These are phyloP conservation scores for Lipophrys pholis DNA, from an alignment of 2,113 vertebrate genomes.

Conservation along the genomic window DNA sequence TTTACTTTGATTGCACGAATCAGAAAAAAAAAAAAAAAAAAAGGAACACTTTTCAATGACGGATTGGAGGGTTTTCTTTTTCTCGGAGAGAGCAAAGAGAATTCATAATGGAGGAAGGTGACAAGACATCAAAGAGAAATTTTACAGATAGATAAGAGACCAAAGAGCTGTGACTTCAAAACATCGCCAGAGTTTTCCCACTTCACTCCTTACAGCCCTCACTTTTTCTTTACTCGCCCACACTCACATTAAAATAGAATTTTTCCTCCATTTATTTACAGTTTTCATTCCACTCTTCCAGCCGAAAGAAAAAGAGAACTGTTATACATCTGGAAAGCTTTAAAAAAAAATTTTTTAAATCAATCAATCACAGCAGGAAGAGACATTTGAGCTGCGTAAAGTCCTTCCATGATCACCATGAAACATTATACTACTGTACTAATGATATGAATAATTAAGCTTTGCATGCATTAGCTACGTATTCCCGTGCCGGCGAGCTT, in stretches of 20 bases:
- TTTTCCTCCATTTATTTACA: slow-evolving; percentile 39
- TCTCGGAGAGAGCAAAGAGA: slow-evolving; percentile 77
- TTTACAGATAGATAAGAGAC: slow-evolving; percentile 78
- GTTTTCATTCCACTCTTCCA: slow-evolving; percentile 19
- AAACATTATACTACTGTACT: neutral
- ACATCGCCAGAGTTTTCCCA: slow-evolving; percentile 58
- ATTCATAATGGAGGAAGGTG: slow-evolving; percentile 77
- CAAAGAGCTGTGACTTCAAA: slow-evolving; percentile 78
- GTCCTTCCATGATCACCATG: slow-evolving; percentile 8
- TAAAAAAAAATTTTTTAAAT: too few relatives aligned
- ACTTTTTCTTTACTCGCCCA: slow-evolving; percentile 53
- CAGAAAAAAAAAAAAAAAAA: slow-evolving; percentile 60
- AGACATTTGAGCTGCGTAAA: slow-evolving; percentile 26
- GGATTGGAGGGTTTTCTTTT: slow-evolving; percentile 60
- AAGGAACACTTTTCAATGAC: slow-evolving; percentile 45
- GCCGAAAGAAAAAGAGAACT: slow-evolving; percentile 15
- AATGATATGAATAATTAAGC: slow-evolving; percentile 33
- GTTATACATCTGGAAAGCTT: neutral
- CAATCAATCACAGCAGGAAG: slow-evolving; percentile 2
- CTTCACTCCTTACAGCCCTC: slow-evolving; percentile 58
- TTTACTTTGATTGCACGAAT: slow-evolving; percentile 74
- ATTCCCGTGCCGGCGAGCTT: slow-evolving; percentile 1
- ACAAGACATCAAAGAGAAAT: slow-evolving; percentile 80
- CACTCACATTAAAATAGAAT: slow-evolving; percentile 24
- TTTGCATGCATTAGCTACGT: slow-evolving; percentile 23